Evolutionary conservation across 1,140 invertebrate species (phyloP), one percentile per base, ranked within the genome.

Genomic region (Lordiphosa mommai): DNA sequence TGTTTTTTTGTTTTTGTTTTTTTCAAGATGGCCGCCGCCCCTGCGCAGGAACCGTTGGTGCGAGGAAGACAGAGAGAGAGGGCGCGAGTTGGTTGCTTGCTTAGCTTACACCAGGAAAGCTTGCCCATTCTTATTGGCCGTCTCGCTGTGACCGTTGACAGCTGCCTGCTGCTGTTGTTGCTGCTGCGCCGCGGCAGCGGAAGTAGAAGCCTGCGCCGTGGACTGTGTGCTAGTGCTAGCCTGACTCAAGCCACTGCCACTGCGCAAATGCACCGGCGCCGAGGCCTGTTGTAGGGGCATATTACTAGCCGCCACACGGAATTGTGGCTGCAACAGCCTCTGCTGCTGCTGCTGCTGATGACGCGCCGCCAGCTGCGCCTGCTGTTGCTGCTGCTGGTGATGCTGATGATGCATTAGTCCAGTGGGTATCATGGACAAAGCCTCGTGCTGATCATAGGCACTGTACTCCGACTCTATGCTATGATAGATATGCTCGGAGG

Each of bases 401-500:
- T 53, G 61, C 12, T 72, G 52, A 23, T 86, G 82, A 17, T 86
- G 82, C 74, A 76, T 55, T 52, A 86, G 41, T 2, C 61, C 86
- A 43, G 67, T 85, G 34, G 86, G 86, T 23, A 88, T 88, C 87
- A 88, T 88, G 10, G 87, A 88, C 1, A 88, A 43, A 7, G 80
- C 87, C 49, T 88, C 87, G 9, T 88, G 87, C 44, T 86, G 87
- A 32, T 88, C 88, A 23, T 88, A 88, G 5, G 79, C 82, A 44
- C 82, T 88, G 73, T 96, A 95, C 87, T 96, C 95, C 52, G 94
- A 95, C 88, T 96, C 95, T 88, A 96, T 96, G 71, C 94, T 95
- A 20, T 94, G 95, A 86, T 96, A 96, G 72, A 96, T 96, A 89
- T 96, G 95, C 90, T 96, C 95, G 51, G 94, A 95, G 30, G 94